These are phyloP conservation scores for Neotoxoptera formosana DNA, from an alignment of 1,140 invertebrate genomes.

Conservation along the genomic window DNA sequence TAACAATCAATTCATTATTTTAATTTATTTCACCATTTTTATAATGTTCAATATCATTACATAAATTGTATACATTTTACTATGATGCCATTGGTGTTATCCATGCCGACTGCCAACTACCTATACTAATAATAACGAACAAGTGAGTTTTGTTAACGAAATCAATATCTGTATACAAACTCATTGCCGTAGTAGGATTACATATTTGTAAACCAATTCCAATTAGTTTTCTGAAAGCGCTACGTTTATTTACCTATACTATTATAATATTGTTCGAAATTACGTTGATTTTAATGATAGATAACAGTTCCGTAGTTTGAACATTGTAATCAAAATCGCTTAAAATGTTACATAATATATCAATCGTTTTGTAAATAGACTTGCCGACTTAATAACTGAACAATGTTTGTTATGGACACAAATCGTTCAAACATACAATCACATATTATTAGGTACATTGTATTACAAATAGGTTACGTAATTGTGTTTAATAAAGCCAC, in stretches of 20 bases:
- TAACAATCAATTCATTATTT: background rate
- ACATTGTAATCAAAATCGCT: background rate
- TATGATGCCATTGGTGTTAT: background rate
- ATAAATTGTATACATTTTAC: background rate
- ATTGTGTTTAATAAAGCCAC: background rate
- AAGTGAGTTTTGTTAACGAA: background rate
- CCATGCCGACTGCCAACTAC: background rate
- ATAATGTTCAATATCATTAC: background rate
- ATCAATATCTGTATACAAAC: background rate
- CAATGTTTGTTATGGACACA: background rate
- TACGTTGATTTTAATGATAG: background rate
- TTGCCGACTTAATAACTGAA: background rate
- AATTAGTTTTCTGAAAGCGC: background rate
- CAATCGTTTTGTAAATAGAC: background rate
- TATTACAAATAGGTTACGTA: background rate
- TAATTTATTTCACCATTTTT: background rate
- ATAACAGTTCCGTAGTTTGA: background rate
- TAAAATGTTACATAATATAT: background rate
- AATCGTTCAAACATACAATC: background rate
- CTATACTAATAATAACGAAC: background rate
- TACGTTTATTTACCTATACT: background rate
- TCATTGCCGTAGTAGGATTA: background rate
- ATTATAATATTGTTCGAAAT: background rate
- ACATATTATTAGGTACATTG: background rate
- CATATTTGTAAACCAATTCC: background rate